A percentile compares a stretch with the other conserved stretches of the same genome.
Conservation (phyloP, 2,797 vertebrate species). For the Hippoglossus hippoglossus region DNA sequence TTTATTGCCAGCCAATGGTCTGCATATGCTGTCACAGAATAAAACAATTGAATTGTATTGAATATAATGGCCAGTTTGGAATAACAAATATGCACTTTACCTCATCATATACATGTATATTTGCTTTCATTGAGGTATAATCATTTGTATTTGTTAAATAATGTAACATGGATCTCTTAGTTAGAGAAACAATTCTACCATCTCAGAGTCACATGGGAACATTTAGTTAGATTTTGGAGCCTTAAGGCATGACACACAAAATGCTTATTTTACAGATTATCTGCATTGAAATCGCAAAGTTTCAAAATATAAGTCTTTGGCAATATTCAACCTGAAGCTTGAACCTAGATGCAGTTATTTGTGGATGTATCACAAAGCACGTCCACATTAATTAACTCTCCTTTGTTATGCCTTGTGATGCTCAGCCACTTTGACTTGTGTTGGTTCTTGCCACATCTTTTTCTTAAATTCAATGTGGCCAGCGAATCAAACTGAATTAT, state of each 20-base stretch:
- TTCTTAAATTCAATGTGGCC: slow-evolving; percentile 1
- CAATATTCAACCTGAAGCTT: neutral
- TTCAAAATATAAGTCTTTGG: slow-evolving; percentile 19
- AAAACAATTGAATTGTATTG: slow-evolving; percentile 49
- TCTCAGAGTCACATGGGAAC: neutral
- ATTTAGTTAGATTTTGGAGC: neutral
- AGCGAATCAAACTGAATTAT: neutral
- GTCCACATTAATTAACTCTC: slow-evolving; percentile 19
- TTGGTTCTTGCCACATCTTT: slow-evolving; percentile 3
- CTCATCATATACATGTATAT: slow-evolving; percentile 11
- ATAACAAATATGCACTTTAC: slow-evolving; percentile 43
- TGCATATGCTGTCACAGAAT: slow-evolving; percentile 42
- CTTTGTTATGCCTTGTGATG: neutral
- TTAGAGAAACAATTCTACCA: neutral
- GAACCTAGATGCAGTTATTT: slow-evolving; percentile 12
- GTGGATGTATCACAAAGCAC: slow-evolving; percentile 16
- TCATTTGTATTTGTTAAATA: slow-evolving; percentile 18
- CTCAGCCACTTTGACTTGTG: slow-evolving; percentile 7
- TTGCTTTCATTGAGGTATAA: slow-evolving; percentile 2
- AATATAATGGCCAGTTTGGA: slow-evolving; percentile 53
- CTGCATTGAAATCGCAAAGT: neutral
- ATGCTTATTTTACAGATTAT: slow-evolving; percentile 15
- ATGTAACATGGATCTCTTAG: slow-evolving; percentile 5
- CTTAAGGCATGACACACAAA: neutral
- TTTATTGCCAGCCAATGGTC: slow-evolving; percentile 64